Base-by-base conservation (phyloP, 2,888 invertebrate genomes). In the Adelphocoris suturalis region DNA sequence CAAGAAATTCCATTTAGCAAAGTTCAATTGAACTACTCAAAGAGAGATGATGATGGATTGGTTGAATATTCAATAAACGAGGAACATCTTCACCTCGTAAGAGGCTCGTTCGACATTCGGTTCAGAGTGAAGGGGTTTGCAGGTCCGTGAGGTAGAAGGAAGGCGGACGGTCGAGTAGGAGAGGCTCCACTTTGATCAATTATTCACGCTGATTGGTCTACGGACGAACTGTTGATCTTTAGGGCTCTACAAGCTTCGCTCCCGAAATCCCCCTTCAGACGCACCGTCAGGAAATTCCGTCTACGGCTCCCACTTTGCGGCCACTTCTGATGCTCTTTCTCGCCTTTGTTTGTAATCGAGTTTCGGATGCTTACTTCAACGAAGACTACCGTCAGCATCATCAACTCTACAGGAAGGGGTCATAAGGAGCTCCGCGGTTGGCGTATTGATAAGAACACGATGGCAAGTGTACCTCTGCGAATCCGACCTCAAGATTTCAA, bases 151-250 rank as follows among this genome's bases (percentile, higher is more conserved):
- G 57, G n/a, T 16, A 16, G 57, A 57, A 57, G 57, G 68, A 23
- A 68, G 68, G 68, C 9, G 16, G 19, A n/a, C 7, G 16, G 61
- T 2, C 19, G 9, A 9, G 61, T 19, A 19, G n/a, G 7, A 61
- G 61, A n/a, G 19, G 12, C 52, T 47, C 82, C n/a, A 13, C 82
- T 82, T 52, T 82, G 52, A 82, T 82, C 16, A 82, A 82, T 82
- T 82, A 82, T 82, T 82, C 82, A 82, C 82, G 82, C 23, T 82
- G 82, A 82, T 82, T 82, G 82, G 82, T 82, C 82, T 46, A 82
- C 52, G n/a, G 82, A 48, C n/a, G 27, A 52, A 52, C 23, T 82
- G 82, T 82, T 82, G 82, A 82, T 82, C 82, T 82, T 82, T 82
- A 52, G 23, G 14, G 82, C 52, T 68, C 52, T 55, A 19, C 82